Evolutionary conservation across 37 sponge, comb jelly and placozoan genomes (phyloP).

Genomic region (Spongilla lacustris): DNA sequence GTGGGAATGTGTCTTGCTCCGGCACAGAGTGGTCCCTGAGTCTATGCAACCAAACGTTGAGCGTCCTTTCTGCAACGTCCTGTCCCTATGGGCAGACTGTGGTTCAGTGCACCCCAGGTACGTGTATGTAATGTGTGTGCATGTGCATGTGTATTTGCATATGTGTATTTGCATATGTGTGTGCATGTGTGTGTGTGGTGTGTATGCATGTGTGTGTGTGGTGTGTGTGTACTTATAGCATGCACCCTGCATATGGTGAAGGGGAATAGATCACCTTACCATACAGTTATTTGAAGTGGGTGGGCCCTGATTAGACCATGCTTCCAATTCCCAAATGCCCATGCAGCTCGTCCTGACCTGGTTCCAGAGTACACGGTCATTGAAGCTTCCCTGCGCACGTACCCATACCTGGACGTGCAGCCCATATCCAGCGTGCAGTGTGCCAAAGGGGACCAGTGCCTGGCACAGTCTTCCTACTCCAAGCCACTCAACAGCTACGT

Average conservation of each 20-base stretch:
- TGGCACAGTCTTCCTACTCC: background rate
- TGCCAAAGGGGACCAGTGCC: conserved; percentile 66
- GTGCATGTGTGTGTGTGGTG: background rate
- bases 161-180: background rate
- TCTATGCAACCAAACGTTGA: background rate
- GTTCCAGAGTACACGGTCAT: conserved; percentile 67
- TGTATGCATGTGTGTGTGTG: background rate
- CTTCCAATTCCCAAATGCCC: too few relatives aligned
- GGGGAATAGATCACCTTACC: too few relatives aligned
- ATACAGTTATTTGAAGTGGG: too few relatives aligned
- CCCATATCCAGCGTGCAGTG: conserved; percentile 63
- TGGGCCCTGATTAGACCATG: too few relatives aligned
- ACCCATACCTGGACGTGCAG: conserved; percentile 12
- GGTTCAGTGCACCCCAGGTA: background rate
- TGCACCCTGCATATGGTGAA: too few relatives aligned
- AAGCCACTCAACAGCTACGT: background rate
- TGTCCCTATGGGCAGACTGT: background rate
- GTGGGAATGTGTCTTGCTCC: conserved; percentile 1
- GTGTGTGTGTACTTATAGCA: too few relatives aligned
- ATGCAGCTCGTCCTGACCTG: conserved; percentile 71
- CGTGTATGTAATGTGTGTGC: background rate
- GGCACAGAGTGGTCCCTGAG: conserved; percentile 24
- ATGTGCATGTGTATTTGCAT: too few relatives aligned
- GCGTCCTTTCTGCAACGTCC: background rate
- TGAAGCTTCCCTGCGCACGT: conserved; percentile 13